These are phyloP conservation scores for Leptoteleia sp. DNA, from an alignment of 1,140 invertebrate genomes.

Conservation along the genomic window DNA sequence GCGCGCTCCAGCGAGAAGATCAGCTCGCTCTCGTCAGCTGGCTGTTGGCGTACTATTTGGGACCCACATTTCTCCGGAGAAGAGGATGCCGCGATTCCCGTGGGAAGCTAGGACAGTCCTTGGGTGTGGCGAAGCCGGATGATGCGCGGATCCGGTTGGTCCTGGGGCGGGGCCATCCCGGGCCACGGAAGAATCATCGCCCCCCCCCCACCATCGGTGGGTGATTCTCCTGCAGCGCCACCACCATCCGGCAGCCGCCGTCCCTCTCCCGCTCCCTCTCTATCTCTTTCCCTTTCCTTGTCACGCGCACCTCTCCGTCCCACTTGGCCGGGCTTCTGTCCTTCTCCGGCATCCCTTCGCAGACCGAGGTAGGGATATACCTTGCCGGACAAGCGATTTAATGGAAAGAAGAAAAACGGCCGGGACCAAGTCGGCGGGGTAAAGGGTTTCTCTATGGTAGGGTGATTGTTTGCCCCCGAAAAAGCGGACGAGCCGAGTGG, in stretches of 20 bases:
- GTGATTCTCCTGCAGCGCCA: slow-evolving; percentile 40
- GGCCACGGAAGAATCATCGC: slow-evolving; percentile 68
- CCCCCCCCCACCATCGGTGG: slow-evolving; percentile 42
- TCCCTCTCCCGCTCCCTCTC: slow-evolving; percentile 9
- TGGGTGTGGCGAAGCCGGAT: slow-evolving; percentile 78
- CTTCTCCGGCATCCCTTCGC: slow-evolving; percentile 53
- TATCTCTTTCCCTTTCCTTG: too few relatives aligned
- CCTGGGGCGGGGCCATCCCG: slow-evolving; percentile 81
- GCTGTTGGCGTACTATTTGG: slow-evolving; percentile 79
- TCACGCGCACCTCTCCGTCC: too few relatives aligned
- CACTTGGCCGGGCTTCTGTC: too few relatives aligned
- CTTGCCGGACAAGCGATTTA: slow-evolving; percentile 70
- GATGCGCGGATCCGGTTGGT: slow-evolving; percentile 78
- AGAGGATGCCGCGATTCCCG: slow-evolving; percentile 80
- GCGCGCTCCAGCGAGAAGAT: too few relatives aligned
- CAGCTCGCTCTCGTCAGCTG: slow-evolving; percentile 80
- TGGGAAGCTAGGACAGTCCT: slow-evolving; percentile 75
- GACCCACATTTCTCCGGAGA: slow-evolving; percentile 77
- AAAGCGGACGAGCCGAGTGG: too few relatives aligned
- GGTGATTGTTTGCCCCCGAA: slow-evolving; percentile 15
- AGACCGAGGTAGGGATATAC: slow-evolving; percentile 8
- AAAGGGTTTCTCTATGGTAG: slow-evolving; percentile 17
- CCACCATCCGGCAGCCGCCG: slow-evolving; percentile 35
- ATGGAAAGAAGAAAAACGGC: slow-evolving; percentile 23
- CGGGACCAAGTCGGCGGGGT: not conserved